phyloP scores from a whole-genome alignment of 2,888 invertebrate genomes.

The Baccha elongata region DNA sequence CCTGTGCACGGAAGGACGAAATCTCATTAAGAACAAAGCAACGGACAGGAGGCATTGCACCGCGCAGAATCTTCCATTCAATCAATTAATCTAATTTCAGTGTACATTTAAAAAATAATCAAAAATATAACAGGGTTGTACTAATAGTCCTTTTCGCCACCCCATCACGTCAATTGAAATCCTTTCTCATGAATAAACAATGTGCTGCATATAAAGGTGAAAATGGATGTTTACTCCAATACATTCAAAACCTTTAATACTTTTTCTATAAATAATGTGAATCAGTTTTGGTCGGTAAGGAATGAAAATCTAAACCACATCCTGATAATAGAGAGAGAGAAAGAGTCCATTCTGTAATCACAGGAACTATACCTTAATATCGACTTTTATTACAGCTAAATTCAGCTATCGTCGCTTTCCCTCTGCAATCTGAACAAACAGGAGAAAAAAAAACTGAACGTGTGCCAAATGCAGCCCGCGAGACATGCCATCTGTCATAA shows the following conservation, averaged over 20 bases:
- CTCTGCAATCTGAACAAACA: constrained; percentile 22
- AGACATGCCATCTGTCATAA: constrained; percentile 79
- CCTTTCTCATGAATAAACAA: constrained; percentile 40
- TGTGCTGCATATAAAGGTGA: constrained; percentile 59
- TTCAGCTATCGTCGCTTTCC: constrained; percentile 18
- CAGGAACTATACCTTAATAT: constrained; percentile 61
- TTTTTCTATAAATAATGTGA: not conserved
- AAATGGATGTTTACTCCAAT: constrained; percentile 43
- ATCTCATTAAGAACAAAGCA: constrained; percentile 63
- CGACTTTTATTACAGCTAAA: constrained; percentile 52
- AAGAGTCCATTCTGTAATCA: constrained; percentile 32
- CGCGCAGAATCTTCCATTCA: constrained; percentile 56
- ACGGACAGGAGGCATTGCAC: constrained; percentile 22
- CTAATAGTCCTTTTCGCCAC: constrained; percentile 61
- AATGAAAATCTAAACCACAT: constrained; percentile 64
- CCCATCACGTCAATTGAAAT: constrained; percentile 46
- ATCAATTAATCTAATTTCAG: constrained; percentile 72
- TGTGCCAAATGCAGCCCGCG: constrained; percentile 77
- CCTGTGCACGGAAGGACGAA: constrained; percentile 53
- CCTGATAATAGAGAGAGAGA: constrained; percentile 34
- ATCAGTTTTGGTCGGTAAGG: not conserved
- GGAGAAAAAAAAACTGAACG: constrained; percentile 44
- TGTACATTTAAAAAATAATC: constrained; percentile 51
- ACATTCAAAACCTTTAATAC: constrained; percentile 5
- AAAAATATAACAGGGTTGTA: constrained; percentile 49